Conservation (phyloP, 2,113 vertebrate species). For the Vireo altiloquus region DNA sequence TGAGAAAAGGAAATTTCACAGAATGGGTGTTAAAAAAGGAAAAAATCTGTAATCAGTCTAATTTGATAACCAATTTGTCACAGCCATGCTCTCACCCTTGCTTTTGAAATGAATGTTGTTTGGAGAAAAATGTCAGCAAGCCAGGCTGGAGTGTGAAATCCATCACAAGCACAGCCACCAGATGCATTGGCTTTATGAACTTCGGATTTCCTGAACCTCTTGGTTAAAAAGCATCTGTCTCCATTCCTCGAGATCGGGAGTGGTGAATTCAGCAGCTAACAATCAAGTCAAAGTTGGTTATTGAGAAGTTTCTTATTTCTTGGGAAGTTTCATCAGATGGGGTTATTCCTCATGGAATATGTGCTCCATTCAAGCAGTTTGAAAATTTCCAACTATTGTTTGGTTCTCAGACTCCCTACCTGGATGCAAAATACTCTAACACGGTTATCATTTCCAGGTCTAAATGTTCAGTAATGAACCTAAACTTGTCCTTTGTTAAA, state of each 20-base stretch:
- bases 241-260: neutral
- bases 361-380: neutral
- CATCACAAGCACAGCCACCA: neutral
- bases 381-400: neutral
- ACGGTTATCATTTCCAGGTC: neutral
- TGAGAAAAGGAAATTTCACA: conserved; percentile 46
- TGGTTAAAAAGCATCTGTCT: neutral
- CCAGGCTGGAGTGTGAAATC: conserved; percentile 6
- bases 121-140: conserved; percentile 4
- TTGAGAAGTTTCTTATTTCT: neutral
- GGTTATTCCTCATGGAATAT: neutral
- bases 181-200: conserved; percentile 2
- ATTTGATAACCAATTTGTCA: conserved; percentile 57
- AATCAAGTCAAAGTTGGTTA: neutral
- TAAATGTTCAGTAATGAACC: neutral
- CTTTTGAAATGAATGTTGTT: conserved; percentile 36
- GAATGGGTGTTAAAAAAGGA: neutral
- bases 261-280: neutral
- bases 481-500: neutral
- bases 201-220: neutral
- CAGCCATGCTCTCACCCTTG: conserved; percentile 11
- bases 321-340: neutral
- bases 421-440: neutral
- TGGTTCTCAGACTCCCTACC: neutral
- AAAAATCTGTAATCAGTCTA: conserved; percentile 35